phyloP scores from a whole-genome alignment of 1,140 invertebrate species.

The Lepidurus apus region DNA sequence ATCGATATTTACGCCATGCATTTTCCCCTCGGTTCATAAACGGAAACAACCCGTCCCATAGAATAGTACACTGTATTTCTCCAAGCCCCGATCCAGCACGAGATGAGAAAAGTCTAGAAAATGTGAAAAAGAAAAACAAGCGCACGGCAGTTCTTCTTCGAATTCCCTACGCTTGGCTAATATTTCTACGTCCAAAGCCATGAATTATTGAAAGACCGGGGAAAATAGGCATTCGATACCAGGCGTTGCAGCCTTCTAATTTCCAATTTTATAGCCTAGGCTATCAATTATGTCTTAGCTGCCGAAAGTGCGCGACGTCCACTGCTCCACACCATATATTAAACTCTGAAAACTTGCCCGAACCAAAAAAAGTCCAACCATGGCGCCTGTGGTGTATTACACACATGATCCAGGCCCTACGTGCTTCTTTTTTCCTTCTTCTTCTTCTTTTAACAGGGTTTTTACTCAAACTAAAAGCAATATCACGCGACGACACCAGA shows the following conservation, averaged over 20 bases:
- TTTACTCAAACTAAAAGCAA: not conserved
- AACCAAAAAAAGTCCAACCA: not conserved
- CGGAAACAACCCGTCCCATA: not conserved
- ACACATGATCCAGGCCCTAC: not conserved
- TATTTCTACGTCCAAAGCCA: constrained; percentile 13
- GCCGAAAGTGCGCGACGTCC: constrained; percentile 3
- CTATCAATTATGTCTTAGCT: constrained; percentile 22
- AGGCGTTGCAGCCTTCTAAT: constrained; percentile 21
- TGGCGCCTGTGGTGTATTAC: not conserved
- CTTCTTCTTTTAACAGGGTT: not conserved
- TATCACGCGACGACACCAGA: not conserved
- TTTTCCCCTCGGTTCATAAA: not conserved
- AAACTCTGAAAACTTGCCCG: not conserved
- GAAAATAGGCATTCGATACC: constrained; percentile 22
- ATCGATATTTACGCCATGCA: not conserved
- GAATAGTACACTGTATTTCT: not conserved
- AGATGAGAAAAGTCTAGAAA: not conserved
- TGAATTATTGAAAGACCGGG: constrained; percentile 11
- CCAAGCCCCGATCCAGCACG: not conserved
- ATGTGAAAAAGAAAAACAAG: not conserved
- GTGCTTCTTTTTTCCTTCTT: not conserved
- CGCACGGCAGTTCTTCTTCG: not conserved
- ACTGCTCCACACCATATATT: constrained; percentile 19
- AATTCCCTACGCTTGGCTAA: not conserved
- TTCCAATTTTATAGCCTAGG: constrained; percentile 13